Evolutionary conservation across 2,888 invertebrate species (phyloP).

Genomic region (Lasioglossum malachurum): DNA sequence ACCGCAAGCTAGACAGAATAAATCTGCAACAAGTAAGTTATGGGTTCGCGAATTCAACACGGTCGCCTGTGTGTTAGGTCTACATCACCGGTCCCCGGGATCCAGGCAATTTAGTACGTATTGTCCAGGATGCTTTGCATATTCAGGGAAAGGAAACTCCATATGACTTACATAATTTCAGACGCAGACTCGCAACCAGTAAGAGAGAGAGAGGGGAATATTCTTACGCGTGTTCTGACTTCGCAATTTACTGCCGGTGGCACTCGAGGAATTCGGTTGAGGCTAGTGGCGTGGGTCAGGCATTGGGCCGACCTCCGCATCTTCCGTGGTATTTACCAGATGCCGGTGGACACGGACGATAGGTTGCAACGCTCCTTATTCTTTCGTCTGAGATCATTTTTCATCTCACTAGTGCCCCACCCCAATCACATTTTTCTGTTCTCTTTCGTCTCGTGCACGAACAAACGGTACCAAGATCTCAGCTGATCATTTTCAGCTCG

Average conservation of each 20-base stretch:
- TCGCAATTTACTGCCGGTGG: constrained; percentile 14
- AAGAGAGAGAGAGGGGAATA: background rate
- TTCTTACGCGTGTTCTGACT: constrained; percentile 27
- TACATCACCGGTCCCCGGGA: background rate
- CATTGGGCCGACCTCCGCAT: background rate
- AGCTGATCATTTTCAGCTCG: no score
- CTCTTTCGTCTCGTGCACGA: background rate
- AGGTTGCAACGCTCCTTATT: background rate
- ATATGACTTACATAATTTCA: constrained; percentile 34
- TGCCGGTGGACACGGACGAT: no score
- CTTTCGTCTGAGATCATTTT: background rate
- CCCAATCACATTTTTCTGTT: no score
- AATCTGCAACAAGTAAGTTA: constrained; percentile 12
- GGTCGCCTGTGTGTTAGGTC: background rate
- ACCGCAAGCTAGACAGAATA: background rate
- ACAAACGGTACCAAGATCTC: background rate
- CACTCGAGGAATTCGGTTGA: constrained; percentile 18
- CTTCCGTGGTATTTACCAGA: background rate
- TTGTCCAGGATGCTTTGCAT: constrained; percentile 40
- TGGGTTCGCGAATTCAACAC: constrained; percentile 4
- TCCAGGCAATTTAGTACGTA: constrained; percentile 26
- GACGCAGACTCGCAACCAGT: background rate
- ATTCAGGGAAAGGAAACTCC: constrained; percentile 36
- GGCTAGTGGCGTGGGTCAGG: background rate
- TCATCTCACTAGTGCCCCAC: background rate